Conservation (phyloP, 2,888 invertebrate genomes). For the Tipula lateralis region DNA sequence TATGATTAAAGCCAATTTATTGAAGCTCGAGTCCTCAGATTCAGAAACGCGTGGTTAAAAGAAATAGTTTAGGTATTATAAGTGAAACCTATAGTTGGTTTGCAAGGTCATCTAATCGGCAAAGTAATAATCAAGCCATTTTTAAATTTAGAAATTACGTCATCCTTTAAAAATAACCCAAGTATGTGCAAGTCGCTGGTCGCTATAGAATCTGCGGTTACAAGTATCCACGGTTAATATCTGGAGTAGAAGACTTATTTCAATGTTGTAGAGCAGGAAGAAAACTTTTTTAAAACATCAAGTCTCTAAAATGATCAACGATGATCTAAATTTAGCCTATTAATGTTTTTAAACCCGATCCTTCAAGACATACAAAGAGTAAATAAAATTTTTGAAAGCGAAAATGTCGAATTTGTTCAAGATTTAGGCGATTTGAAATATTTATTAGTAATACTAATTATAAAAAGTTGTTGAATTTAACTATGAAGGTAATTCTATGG, state of each 20-base stretch:
- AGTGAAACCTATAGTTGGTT: background rate
- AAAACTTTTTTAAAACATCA: background rate
- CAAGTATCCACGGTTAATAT: too few relatives aligned
- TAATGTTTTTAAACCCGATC: too few relatives aligned
- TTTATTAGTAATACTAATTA: background rate
- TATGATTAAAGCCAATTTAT: background rate
- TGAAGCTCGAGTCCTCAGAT: background rate
- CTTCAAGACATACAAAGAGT: background rate
- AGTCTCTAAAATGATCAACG: background rate
- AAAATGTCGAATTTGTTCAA: background rate
- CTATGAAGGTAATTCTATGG: too few relatives aligned
- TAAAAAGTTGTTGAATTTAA: background rate
- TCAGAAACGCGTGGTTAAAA: background rate
- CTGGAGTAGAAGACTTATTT: too few relatives aligned
- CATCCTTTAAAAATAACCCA: background rate
- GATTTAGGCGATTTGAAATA: background rate
- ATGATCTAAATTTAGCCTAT: too few relatives aligned
- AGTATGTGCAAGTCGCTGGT: background rate
- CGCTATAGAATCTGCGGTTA: too few relatives aligned
- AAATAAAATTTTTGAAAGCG: background rate
- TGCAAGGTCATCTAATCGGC: background rate
- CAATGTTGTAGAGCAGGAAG: background rate
- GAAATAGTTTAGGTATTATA: background rate
- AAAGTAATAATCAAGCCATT: background rate
- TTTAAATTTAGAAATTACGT: background rate